Conservation (phyloP, 1,140 invertebrate species). For the Aleiodes sp. region DNA sequence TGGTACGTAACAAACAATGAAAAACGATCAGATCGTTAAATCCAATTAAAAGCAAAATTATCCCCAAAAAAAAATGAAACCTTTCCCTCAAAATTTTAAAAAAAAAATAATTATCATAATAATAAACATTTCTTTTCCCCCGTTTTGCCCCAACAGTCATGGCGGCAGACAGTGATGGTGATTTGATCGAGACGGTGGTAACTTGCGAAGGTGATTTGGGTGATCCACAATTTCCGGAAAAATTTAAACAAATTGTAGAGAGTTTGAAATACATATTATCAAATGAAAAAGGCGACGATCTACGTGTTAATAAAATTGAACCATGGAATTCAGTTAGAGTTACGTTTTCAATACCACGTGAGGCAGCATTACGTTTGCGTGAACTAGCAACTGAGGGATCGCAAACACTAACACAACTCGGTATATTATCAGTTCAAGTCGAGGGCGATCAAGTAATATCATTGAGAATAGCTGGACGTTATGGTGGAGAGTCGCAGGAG, state of each 20-base stretch:
- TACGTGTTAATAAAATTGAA: conserved; percentile 86
- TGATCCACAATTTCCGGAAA: conserved; percentile 77
- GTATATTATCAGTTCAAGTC: conserved; percentile 94
- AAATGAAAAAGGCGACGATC: conserved; percentile 69
- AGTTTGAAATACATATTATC: conserved; percentile 76
- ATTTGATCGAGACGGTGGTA: conserved; percentile 77
- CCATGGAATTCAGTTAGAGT: conserved; percentile 98
- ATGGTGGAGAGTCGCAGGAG: conserved; percentile 78
- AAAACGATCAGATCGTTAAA: background rate
- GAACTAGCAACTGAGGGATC: conserved; percentile 91
- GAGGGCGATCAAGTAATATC: conserved; percentile 95
- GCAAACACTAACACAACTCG: conserved; percentile 85
- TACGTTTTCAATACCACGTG: conserved; percentile 94
- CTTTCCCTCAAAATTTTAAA: too few species aligned
- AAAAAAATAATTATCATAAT: background rate
- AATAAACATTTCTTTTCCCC: background rate
- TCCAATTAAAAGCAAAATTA: background rate
- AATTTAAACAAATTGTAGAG: conserved; percentile 74
- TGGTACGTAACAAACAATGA: conserved; percentile 54
- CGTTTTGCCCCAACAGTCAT: conserved; percentile 64
- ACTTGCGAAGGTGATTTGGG: conserved; percentile 83
- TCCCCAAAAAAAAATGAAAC: background rate
- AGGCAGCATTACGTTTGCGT: conserved; percentile 88
- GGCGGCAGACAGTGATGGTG: conserved; percentile 81
- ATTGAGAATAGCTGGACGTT: conserved; percentile 81